phyloP scores from a whole-genome alignment of 2,797 vertebrate species.

The Mormyrus hasselquistii region DNA sequence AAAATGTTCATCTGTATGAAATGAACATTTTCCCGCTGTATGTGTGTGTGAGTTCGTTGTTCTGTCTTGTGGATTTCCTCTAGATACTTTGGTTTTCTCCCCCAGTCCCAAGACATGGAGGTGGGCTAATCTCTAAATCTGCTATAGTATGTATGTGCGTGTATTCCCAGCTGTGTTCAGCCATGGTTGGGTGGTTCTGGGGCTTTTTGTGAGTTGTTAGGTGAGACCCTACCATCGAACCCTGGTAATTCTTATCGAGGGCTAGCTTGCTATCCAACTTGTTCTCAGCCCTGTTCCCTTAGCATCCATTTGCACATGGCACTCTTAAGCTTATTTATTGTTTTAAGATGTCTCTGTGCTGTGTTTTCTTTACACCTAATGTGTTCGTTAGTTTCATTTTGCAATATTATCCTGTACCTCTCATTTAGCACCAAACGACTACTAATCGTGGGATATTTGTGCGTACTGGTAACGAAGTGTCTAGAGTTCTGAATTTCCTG shows the following conservation, averaged over 20 bases:
- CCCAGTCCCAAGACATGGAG: not conserved
- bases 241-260: not conserved
- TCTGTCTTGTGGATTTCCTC: not conserved
- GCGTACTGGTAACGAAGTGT: not conserved
- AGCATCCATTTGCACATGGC: not conserved
- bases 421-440: not conserved
- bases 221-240: not conserved
- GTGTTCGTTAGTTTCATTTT: not conserved
- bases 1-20: not conserved
- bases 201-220: not conserved
- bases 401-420: not conserved
- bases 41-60: not conserved
- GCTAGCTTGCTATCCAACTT: not conserved
- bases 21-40: not conserved
- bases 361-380: not conserved
- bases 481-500: not conserved
- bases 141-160: not conserved
- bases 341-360: not conserved
- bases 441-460: not conserved
- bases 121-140: not conserved
- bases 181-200: not conserved
- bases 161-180: not conserved
- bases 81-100: not conserved
- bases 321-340: not conserved
- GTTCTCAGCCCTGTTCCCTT: not conserved